Base-by-base conservation (phyloP, 2,888 invertebrate genomes). In the Acanthosepion lycidas region DNA sequence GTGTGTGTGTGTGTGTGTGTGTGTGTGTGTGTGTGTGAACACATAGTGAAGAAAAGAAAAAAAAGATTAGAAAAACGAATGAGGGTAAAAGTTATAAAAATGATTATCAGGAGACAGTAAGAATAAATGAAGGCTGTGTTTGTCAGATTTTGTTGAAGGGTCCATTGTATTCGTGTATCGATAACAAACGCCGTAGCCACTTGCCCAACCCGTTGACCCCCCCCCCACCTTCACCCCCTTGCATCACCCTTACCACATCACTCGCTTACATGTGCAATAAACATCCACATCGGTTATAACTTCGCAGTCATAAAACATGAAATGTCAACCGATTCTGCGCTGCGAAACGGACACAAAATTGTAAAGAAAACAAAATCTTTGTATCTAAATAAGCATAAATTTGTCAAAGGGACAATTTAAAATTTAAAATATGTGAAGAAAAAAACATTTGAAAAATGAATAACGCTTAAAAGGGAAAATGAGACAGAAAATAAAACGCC, bases 121-220 rank as follows among this genome's bases (percentile, higher is more conserved):
- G 26, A 78, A 78, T 78, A 78, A 78, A 78, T 33, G 78, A 78
- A 78, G 78, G 9, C n/a, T n/a, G 78, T 33, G 78, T 78, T 78
- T 78, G 78, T 78, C 78, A 78, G 78, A 33, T 78, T 78, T 78
- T 78, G 78, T 78, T 78, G 78, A 78, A 78, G 78, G 78, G n/a
- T 78, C 9, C 78, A 78, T 78, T 78, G 78, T 78, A 78, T 78
- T 78, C 78, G 78, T 33, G 78, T 78, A 78, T 78, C 78, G 78
- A 78, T 78, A 78, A 78, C 78, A 33, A 78, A 78, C 78, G n/a
- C n/a, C n/a, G 33, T 15, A n/a, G n/a, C 78, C 78, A 78, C 78
- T 33, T 15, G 33, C 78, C n/a, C n/a, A n/a, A 12, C 18, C 78
- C n/a, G n/a, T 78, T 15, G 78, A 12, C 2, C n/a, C 28, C 64